A percentile compares a stretch with the other conserved stretches of the same genome.
Conservation (phyloP, 2,113 vertebrate genomes). For the Uropsilus gracilis region DNA sequence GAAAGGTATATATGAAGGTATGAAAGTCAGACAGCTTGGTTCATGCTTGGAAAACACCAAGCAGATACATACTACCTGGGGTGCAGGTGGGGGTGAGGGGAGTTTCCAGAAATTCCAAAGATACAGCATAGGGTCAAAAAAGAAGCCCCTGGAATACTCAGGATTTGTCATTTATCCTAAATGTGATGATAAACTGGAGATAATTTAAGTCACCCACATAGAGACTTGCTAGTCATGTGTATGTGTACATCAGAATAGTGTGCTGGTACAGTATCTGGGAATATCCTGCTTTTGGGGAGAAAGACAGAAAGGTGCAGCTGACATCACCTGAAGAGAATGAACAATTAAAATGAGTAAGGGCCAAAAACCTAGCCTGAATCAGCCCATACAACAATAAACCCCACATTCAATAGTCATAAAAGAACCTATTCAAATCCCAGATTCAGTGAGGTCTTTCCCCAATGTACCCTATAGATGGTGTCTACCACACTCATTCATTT, state of each 20-base stretch:
- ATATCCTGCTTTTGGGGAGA: neutral
- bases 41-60: neutral
- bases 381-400: neutral
- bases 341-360: neutral
- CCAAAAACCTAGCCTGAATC: neutral
- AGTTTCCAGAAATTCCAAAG: constrained; percentile 33
- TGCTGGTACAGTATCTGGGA: neutral
- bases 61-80: neutral
- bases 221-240: neutral
- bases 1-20: neutral
- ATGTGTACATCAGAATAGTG: too few relatives aligned
- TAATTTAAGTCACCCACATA: neutral
- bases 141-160: neutral
- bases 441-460: neutral
- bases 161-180: neutral
- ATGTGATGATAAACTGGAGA: neutral
- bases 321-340: neutral
- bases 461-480: neutral
- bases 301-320: neutral
- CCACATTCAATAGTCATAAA: neutral
- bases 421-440: neutral
- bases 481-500: neutral
- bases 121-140: neutral
- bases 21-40: neutral
- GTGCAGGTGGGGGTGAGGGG: neutral